Evolutionary conservation across 2,797 vertebrate species (phyloP).

Genomic region (Antrozous pallidus): DNA sequence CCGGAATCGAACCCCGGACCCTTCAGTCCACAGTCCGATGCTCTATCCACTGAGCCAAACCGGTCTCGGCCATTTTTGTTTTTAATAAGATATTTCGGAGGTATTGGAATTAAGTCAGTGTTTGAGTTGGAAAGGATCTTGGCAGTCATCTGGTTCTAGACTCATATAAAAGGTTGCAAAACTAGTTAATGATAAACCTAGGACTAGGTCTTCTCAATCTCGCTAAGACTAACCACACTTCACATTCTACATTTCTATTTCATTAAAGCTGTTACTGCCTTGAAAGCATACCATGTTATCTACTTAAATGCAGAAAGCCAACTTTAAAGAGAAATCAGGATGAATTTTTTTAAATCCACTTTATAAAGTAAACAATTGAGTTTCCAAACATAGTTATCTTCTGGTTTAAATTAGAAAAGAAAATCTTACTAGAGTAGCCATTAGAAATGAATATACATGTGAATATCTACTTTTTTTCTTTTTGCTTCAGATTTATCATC

Average conservation of each 20-base stretch:
- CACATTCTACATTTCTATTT: slow-evolving; percentile 31
- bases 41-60: too few relatives aligned
- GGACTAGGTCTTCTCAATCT: background rate
- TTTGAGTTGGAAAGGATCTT: slow-evolving; percentile 37
- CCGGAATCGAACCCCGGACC: too few relatives aligned
- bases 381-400: background rate
- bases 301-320: background rate
- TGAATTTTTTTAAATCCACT: background rate
- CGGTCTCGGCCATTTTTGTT: too few relatives aligned
- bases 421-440: background rate
- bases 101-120: slow-evolving; percentile 13
- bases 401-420: slow-evolving; percentile 23
- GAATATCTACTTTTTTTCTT: slow-evolving; percentile 15
- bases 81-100: background rate
- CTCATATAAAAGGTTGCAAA: background rate
- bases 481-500: slow-evolving; percentile 93
- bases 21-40: too few relatives aligned
- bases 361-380: background rate
- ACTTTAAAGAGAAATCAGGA: slow-evolving; percentile 19
- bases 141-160: background rate
- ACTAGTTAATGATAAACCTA: background rate
- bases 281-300: background rate
- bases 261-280: background rate
- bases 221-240: background rate
- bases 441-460: slow-evolving; percentile 25